Evolutionary conservation across 2,113 vertebrate species (phyloP).

Genomic region (Anoura caudifer): DNA sequence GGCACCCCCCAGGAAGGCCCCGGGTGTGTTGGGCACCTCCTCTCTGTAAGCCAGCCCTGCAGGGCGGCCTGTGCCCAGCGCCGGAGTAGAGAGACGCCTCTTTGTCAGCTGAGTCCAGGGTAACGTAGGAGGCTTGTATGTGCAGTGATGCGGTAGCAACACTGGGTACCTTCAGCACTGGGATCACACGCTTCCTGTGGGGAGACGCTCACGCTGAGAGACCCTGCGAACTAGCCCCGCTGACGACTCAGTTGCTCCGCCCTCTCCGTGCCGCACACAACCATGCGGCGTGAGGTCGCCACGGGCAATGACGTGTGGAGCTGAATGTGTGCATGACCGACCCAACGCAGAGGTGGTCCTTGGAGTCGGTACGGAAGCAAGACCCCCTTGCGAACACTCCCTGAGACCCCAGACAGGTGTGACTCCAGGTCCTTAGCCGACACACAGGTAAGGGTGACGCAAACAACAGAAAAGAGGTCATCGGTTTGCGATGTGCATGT

Average conservation of each 20-base stretch:
- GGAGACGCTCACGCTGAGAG: background rate
- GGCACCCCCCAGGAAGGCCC: too few species aligned
- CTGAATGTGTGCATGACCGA: rapidly evolving
- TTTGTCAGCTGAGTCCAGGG: background rate
- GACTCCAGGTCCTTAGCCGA: background rate
- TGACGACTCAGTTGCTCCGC: rapidly evolving
- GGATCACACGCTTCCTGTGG: background rate
- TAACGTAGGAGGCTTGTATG: background rate
- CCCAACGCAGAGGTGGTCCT: background rate
- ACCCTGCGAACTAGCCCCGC: background rate
- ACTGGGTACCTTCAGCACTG: too few species aligned
- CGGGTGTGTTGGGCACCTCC: background rate
- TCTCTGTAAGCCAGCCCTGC: background rate
- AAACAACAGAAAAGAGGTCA: background rate
- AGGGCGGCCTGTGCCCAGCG: rapidly evolving
- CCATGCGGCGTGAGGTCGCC: rapidly evolving
- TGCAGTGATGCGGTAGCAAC: rapidly evolving
- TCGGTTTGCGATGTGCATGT: background rate
- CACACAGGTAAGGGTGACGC: background rate
- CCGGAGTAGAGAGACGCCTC: background rate
- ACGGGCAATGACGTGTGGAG: rapidly evolving
- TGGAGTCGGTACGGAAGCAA: background rate
- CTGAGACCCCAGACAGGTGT: background rate
- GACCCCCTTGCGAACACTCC: background rate
- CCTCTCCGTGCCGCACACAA: rapidly evolving